phyloP scores from a whole-genome alignment of 2,113 vertebrate species.

The Maccullochella peelii region DNA sequence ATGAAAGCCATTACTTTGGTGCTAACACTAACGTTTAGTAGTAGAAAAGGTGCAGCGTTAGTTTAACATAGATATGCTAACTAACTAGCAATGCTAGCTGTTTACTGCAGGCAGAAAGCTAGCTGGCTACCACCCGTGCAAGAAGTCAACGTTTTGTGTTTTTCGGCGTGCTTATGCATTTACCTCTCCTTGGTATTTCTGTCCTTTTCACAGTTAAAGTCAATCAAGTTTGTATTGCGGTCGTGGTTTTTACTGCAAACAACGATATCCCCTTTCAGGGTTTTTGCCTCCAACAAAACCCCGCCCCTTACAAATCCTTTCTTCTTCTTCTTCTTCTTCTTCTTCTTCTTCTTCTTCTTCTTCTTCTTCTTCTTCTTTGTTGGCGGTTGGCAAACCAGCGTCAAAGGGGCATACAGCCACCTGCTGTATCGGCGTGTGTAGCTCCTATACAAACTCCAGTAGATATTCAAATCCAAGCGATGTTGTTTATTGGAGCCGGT shows the following conservation, averaged over 20 bases:
- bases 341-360: conserved; percentile 41
- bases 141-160: neutral
- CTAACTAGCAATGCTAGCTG: conserved; percentile 57
- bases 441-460: neutral
- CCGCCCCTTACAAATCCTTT: conserved; percentile 75
- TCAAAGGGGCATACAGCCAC: neutral
- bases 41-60: conserved; percentile 5
- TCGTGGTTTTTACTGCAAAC: conserved; percentile 37
- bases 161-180: conserved; percentile 20
- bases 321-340: conserved; percentile 22
- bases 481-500: too few relatives aligned
- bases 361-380: neutral
- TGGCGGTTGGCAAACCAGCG: neutral
- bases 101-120: conserved; percentile 29
- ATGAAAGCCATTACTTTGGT: neutral
- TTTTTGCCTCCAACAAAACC: conserved; percentile 73
- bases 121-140: neutral
- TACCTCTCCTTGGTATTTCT: conserved; percentile 48
- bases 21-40: neutral
- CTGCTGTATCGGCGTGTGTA: neutral
- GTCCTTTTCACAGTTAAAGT: conserved; percentile 22
- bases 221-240: neutral
- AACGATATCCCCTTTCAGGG: conserved; percentile 47
- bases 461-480: too few relatives aligned
- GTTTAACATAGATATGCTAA: conserved; percentile 49